Base-by-base conservation (phyloP, 2,888 invertebrate genomes). In the Autographa gamma region DNA sequence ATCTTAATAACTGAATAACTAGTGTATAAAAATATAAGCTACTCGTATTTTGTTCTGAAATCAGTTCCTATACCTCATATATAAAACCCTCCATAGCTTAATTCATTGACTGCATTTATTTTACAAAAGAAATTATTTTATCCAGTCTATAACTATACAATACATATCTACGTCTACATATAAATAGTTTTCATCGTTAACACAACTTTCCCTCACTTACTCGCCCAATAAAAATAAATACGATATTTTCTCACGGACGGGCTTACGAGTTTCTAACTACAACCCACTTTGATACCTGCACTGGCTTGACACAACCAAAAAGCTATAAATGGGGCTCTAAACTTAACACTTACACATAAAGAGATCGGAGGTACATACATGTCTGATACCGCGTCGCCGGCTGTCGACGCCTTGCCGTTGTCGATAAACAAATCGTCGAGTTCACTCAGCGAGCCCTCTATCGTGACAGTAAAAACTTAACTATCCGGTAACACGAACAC, bases 381-480 rank as follows among this genome's bases (percentile, higher is more conserved):
- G 89, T 87, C 88, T 88, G 93, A 94, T 94, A 94, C 87, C 88
- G 84, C 87, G 88, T 88, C 91, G 88, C 88, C 86, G 92, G 82
- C 90, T 95, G 94, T 95, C 94, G 93, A 90, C 95, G 91, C 92
- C 85, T 91, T 88, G 87, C 80, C 86, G 84, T 80, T 84, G 86
- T 85, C 91, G 93, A 94, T 95, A 95, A 93, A 94, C 94, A 93
- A 93, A 93, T 93, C 92, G 90, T 89, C 88, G 90, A 88, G 88
- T 90, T 88, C 89, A 93, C 92, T 92, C 90, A 89, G 86, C 88
- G 85, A 84, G 84, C 84, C 92, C 92, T 91, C 90, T 94, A 93
- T 94, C 93, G 90, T 90, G 93, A 89, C 90, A 89, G 88, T 95
- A 94, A 94, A 94, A 95, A 90, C 89, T 93, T 93, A 94, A 95